Evolutionary conservation across 2,113 vertebrate genomes (phyloP).

Genomic region (Acinonyx jubatus): DNA sequence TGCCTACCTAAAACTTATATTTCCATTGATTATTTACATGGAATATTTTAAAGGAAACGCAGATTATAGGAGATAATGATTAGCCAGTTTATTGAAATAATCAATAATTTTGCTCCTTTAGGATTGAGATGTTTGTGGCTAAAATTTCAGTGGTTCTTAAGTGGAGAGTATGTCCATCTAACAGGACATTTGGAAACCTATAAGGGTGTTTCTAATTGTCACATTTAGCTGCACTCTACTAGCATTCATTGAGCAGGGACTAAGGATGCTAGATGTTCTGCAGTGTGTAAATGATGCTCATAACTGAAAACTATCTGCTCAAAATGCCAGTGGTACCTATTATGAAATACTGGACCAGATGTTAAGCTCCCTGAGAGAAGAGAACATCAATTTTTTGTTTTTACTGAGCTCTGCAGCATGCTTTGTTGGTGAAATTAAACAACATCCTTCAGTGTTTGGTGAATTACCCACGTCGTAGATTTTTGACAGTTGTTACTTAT

Average conservation of each 20-base stretch:
- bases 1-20: neutral
- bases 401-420: neutral
- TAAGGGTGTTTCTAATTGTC: neutral
- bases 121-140: neutral
- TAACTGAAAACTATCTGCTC: neutral
- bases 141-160: neutral
- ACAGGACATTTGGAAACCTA: neutral
- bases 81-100: constrained; percentile 4
- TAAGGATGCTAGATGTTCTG: neutral
- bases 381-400: neutral
- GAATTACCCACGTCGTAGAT: neutral
- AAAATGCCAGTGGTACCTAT: neutral
- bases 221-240: neutral
- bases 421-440: constrained; percentile 36
- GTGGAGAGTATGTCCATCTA: neutral
- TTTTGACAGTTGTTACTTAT: neutral
- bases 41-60: neutral
- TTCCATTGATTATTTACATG: neutral
- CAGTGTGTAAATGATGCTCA: neutral
- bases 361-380: neutral
- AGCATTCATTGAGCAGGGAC: neutral
- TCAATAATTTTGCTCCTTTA: constrained; percentile 22
- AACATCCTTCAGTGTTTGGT: neutral
- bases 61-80: neutral
- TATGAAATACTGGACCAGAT: neutral